These are phyloP conservation scores for Drosophila mayri DNA, from an alignment of 1,140 invertebrate genomes.

Conservation along the genomic window DNA sequence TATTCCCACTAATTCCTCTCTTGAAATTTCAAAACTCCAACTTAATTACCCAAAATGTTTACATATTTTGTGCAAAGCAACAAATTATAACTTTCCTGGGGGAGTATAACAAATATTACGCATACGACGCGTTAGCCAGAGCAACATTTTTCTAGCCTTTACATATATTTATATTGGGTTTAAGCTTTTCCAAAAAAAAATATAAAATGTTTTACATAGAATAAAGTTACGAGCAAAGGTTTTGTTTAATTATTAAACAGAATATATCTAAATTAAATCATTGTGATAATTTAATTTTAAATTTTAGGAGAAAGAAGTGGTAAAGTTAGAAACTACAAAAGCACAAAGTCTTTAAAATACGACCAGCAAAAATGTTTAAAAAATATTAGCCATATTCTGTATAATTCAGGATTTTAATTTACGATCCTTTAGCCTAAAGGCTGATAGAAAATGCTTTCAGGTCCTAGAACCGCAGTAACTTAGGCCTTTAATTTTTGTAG, in stretches of 20 bases:
- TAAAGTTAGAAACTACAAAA: not conserved
- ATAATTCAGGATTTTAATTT: not conserved
- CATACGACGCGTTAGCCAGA: not conserved
- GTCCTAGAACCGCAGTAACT: too few species aligned
- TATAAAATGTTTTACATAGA: not conserved
- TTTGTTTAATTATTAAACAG: not conserved
- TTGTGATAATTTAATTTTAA: too few species aligned
- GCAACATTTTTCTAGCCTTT: not conserved
- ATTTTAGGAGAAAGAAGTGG: not conserved
- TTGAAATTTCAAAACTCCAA: constrained; percentile 6
- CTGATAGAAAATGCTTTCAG: too few species aligned
- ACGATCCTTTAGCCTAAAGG: too few species aligned
- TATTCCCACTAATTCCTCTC: not conserved
- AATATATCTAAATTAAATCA: not conserved
- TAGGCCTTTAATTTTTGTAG: too few species aligned
- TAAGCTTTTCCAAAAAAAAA: not conserved
- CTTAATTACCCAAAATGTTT: constrained; percentile 23
- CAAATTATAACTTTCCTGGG: constrained; percentile 4
- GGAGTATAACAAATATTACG: not conserved
- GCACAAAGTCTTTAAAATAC: too few species aligned
- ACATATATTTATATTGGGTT: not conserved
- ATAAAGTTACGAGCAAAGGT: not conserved
- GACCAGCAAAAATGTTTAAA: not conserved
- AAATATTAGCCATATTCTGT: not conserved
- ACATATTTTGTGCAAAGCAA: not conserved